Conservation (phyloP, 2,888 invertebrate species). For the Spatulosminthurus flaviceps region DNA sequence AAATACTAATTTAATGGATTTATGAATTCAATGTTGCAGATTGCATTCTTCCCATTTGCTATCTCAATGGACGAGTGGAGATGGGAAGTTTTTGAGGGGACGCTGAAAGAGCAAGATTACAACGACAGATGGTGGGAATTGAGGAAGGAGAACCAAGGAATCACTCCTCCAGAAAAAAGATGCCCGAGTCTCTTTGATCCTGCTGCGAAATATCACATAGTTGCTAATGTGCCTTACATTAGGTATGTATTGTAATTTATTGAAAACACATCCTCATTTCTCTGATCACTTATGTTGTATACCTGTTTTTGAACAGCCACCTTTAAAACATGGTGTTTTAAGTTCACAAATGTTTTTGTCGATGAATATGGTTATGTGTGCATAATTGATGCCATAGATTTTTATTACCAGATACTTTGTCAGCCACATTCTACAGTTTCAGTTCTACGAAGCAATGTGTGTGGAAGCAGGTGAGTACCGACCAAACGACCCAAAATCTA, state of each 20-base stretch:
- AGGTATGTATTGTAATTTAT: not conserved
- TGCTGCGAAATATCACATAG: slow-evolving; percentile 66
- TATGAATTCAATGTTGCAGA: no score
- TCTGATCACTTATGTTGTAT: no score
- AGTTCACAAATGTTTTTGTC: no score
- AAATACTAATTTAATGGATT: slow-evolving; percentile 20
- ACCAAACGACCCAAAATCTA: slow-evolving; percentile 56
- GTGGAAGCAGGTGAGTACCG: slow-evolving; percentile 66
- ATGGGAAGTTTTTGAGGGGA: slow-evolving; percentile 65
- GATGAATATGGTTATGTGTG: no score
- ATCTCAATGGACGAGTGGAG: slow-evolving; percentile 66
- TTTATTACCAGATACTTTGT: slow-evolving; percentile 51
- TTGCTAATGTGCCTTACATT: slow-evolving; percentile 64
- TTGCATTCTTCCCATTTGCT: slow-evolving; percentile 66
- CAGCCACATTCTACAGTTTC: slow-evolving; percentile 68
- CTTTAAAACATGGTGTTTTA: no score
- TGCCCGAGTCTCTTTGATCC: slow-evolving; percentile 65
- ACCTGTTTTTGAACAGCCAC: no score
- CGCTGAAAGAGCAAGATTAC: slow-evolving; percentile 59
- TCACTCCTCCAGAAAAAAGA: slow-evolving; percentile 58
- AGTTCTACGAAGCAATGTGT: slow-evolving; percentile 69
- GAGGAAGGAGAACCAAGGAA: slow-evolving; percentile 62
- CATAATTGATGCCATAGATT: no score
- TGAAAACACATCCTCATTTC: no score
- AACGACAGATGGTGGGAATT: slow-evolving; percentile 65